Evolutionary conservation across 2,888 invertebrate genomes (phyloP).

Genomic region (Eueremaeus valkanovi): DNA sequence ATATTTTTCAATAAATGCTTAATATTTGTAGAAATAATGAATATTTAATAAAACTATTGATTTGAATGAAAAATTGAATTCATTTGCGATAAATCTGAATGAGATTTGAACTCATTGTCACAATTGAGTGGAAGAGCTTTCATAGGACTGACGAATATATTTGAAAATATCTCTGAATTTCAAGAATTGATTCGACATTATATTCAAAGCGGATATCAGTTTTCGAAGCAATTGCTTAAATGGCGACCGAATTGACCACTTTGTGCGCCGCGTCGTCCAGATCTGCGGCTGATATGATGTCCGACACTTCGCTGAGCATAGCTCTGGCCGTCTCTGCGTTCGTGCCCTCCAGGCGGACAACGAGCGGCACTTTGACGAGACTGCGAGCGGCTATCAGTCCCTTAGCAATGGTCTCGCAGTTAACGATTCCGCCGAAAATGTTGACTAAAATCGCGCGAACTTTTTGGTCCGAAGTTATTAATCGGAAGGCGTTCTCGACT

Average conservation of each 20-base stretch:
- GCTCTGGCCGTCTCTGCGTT: constrained; percentile 78
- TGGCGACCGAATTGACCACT: constrained; percentile 61
- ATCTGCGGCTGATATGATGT: constrained; percentile 71
- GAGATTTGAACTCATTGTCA: not conserved
- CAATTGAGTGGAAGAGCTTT: not conserved
- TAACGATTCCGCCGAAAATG: constrained; percentile 98
- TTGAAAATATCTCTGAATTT: not conserved
- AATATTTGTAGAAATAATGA: too few species aligned
- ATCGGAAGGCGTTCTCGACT: constrained; percentile 85
- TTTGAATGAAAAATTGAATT: too few species aligned
- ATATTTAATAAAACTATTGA: too few species aligned
- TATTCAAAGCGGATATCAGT: not conserved
- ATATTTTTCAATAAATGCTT: too few species aligned
- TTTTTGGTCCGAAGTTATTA: constrained; percentile 68
- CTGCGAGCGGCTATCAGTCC: constrained; percentile 87
- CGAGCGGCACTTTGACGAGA: constrained; percentile 75
- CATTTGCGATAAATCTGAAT: too few species aligned
- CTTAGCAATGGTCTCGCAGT: constrained; percentile 93
- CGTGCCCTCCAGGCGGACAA: constrained; percentile 93
- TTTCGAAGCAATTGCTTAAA: not conserved
- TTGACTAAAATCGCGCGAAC: constrained; percentile 89
- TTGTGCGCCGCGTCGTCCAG: constrained; percentile 89
- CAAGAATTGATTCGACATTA: not conserved
- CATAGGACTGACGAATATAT: not conserved
- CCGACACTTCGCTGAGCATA: constrained; percentile 63